Evolutionary conservation across 2,797 vertebrate genomes (phyloP).

Genomic region (Benthosema pterotum): DNA sequence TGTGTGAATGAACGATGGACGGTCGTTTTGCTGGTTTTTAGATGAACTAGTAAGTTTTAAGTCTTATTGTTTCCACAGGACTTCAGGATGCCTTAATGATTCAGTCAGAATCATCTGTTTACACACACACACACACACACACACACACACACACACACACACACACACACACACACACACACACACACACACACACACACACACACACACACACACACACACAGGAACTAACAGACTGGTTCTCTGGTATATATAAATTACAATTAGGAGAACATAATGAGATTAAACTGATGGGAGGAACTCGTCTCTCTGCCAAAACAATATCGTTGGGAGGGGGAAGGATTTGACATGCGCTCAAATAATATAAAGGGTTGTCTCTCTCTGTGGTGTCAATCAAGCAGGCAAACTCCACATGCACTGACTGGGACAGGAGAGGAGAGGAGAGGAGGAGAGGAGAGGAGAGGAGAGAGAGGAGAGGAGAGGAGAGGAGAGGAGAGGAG

Average conservation of each 20-base stretch:
- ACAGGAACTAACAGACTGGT: constrained; percentile 31
- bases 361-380: constrained; percentile 45
- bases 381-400: constrained; percentile 70
- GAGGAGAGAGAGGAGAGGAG: not conserved
- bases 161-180: constrained; percentile 55
- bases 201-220: constrained; percentile 52
- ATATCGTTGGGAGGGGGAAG: not conserved
- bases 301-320: constrained; percentile 75
- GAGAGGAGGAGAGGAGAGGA: not conserved
- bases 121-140: constrained; percentile 50
- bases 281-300: constrained; percentile 43
- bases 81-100: constrained; percentile 45
- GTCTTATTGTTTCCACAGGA: constrained; percentile 56
- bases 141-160: constrained; percentile 55
- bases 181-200: constrained; percentile 55
- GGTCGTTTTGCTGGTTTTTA: constrained; percentile 68
- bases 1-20: constrained; percentile 70
- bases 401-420: constrained; percentile 82
- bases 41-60: constrained; percentile 42
- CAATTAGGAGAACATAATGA: constrained; percentile 51
- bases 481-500: not conserved
- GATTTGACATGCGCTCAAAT: constrained; percentile 46
- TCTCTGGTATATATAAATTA: constrained; percentile 28
- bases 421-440: constrained; percentile 40
- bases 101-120: constrained; percentile 44